Conservation (phyloP, 2,888 invertebrate genomes). For the Alcis repandata region DNA sequence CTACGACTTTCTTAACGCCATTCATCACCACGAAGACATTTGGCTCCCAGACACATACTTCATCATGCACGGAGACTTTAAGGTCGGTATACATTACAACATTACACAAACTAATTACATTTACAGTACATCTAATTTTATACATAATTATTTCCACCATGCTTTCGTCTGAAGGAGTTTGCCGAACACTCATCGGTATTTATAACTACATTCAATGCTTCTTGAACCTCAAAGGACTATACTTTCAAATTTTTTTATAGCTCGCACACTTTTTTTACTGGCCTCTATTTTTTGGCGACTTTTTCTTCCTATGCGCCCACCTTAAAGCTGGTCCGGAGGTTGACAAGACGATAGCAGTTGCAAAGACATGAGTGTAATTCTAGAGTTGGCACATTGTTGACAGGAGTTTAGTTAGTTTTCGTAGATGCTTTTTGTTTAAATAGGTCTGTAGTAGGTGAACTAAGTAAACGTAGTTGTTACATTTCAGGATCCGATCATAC, state of each 20-base stretch:
- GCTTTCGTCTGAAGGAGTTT: constrained; percentile 76
- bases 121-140: constrained; percentile 61
- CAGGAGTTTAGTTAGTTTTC: constrained; percentile 48
- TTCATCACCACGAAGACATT: constrained; percentile 96
- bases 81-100: constrained; percentile 74
- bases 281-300: constrained; percentile 50
- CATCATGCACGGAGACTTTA: constrained; percentile 98
- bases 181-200: constrained; percentile 78
- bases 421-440: constrained; percentile 46
- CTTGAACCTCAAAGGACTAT: constrained; percentile 68
- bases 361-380: constrained; percentile 53
- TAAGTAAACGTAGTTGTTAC: constrained; percentile 51
- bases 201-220: constrained; percentile 73
- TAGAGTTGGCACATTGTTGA: constrained; percentile 50
- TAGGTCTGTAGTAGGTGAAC: constrained; percentile 36
- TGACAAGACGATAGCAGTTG: constrained; percentile 54
- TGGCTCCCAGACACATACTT: constrained; percentile 98
- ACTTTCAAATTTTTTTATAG: constrained; percentile 62
- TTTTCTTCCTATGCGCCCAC: constrained; percentile 48
- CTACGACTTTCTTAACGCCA: constrained; percentile 96
- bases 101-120: constrained; percentile 46
- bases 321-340: constrained; percentile 59
- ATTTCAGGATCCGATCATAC: constrained; percentile 93
- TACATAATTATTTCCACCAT: constrained; percentile 72
- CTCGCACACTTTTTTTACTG: constrained; percentile 65